These are phyloP conservation scores for Mylabris sibirica DNA, from an alignment of 2,888 invertebrate genomes.

Conservation along the genomic window DNA sequence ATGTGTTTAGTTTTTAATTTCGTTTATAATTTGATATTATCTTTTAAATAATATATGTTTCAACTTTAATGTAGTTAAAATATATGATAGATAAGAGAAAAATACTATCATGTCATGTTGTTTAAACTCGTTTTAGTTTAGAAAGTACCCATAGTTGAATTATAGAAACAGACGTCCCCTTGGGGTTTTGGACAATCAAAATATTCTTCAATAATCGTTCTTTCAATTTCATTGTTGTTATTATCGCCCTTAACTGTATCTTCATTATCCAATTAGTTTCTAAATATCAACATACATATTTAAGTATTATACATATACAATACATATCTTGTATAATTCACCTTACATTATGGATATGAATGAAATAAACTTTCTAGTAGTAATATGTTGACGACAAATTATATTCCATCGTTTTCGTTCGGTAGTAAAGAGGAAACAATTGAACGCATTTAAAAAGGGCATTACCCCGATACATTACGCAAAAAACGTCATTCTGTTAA, in stretches of 20 bases:
- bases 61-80: constrained; percentile 6
- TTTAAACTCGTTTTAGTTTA: constrained; percentile 3
- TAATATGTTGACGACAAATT: constrained; percentile 15
- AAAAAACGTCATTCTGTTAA: constrained; percentile 40
- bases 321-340: no score
- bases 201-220: background rate
- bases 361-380: background rate
- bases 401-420: constrained; percentile 14
- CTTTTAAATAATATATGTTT: constrained; percentile 11
- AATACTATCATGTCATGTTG: constrained; percentile 12
- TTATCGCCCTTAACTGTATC: background rate
- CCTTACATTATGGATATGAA: background rate
- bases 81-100: constrained; percentile 9
- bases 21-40: constrained; percentile 10
- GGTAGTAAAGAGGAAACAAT: constrained; percentile 43
- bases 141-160: constrained; percentile 14
- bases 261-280: background rate
- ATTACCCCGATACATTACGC: constrained; percentile 44
- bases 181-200: background rate
- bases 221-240: background rate
- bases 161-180: constrained; percentile 13
- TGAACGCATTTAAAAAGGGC: constrained; percentile 44
- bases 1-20: constrained; percentile 5
- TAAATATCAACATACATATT: background rate
- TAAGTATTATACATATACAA: background rate